Evolutionary conservation across 1,140 invertebrate genomes (phyloP).

Genomic region (Periplaneta americana): DNA sequence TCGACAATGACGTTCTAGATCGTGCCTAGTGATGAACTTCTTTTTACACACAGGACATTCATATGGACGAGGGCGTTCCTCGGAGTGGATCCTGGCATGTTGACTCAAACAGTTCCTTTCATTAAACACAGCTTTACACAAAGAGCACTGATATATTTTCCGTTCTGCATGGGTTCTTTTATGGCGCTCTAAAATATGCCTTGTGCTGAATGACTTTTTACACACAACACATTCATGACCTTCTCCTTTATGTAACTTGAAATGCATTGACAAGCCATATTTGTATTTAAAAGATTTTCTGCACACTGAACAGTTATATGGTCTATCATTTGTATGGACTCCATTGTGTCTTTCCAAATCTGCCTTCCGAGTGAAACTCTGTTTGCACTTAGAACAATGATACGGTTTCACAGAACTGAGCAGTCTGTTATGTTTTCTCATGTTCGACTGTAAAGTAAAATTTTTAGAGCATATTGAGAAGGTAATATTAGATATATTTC

Average conservation of each 20-base stretch:
- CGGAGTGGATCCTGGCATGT: slow-evolving; percentile 19
- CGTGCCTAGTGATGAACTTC: slow-evolving; percentile 2
- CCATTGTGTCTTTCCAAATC: not conserved
- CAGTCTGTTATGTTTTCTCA: not conserved
- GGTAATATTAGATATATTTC: not conserved
- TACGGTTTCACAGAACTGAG: not conserved
- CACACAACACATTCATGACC: not conserved
- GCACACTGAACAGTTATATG: not conserved
- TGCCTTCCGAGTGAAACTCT: not conserved
- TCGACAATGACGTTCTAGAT: not conserved
- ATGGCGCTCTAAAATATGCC: not conserved
- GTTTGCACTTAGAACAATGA: not conserved
- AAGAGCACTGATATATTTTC: slow-evolving; percentile 21
- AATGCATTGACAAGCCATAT: not conserved
- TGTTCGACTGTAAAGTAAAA: not conserved
- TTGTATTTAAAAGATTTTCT: not conserved
- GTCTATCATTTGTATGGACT: not conserved
- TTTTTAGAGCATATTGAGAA: not conserved
- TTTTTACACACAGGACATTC: slow-evolving; percentile 20
- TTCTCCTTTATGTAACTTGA: not conserved
- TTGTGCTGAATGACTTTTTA: not conserved
- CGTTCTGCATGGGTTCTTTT: slow-evolving; percentile 20
- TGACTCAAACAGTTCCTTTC: slow-evolving; percentile 24
- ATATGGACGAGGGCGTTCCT: slow-evolving; percentile 16
- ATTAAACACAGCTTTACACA: slow-evolving; percentile 29